Conservation (phyloP, 2,888 invertebrate genomes). For the Craniophora ligustri region DNA sequence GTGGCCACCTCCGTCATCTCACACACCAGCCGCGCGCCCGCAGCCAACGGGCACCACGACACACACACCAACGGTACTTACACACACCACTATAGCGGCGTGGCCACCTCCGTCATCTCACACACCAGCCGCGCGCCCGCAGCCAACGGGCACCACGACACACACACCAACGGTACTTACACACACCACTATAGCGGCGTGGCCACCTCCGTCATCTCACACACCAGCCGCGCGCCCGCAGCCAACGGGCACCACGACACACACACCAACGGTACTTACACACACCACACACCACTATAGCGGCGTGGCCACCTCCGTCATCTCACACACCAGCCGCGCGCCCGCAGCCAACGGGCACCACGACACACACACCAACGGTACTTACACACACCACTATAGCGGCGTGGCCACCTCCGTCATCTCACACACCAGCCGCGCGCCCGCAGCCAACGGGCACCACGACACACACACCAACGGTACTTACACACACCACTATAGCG, state of each 20-base stretch:
- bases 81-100: no score
- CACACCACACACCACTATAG: no score
- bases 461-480: no score
- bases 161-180: no score
- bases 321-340: conserved; percentile 91
- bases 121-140: conserved; percentile 88
- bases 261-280: no score
- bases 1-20: conserved; percentile 94
- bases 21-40: conserved; percentile 89
- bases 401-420: conserved; percentile 93
- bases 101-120: conserved; percentile 94
- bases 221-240: conserved; percentile 86
- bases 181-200: no score
- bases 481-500: no score
- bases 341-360: conserved; percentile 14
- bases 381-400: no score
- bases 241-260: not conserved
- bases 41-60: not conserved
- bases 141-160: not conserved
- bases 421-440: conserved; percentile 90
- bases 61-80: no score
- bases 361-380: no score
- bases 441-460: conserved; percentile 4
- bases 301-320: conserved; percentile 92
- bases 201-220: conserved; percentile 94